A percentile compares a stretch with the other conserved stretches of the same genome.
These are phyloP conservation scores for Aethina tumida DNA, from an alignment of 1,140 invertebrate species.

Conservation along the genomic window DNA sequence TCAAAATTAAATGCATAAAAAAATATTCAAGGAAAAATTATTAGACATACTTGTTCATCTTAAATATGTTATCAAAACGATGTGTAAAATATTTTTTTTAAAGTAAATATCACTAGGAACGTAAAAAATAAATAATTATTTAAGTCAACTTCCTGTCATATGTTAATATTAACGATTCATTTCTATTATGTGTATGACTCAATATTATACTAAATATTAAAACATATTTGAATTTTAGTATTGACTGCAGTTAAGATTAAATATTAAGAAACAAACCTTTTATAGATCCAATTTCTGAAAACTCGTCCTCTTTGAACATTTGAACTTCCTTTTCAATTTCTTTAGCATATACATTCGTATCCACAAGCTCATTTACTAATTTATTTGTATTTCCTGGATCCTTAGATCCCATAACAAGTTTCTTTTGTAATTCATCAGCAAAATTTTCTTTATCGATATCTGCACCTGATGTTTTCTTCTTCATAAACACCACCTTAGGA, in stretches of 20 bases:
- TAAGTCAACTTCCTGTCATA: too few relatives aligned
- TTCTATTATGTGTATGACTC: too few relatives aligned
- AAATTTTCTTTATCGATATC: neutral
- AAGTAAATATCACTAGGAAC: too few relatives aligned
- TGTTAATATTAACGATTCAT: too few relatives aligned
- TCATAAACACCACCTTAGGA: conserved; percentile 18
- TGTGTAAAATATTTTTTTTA: too few relatives aligned
- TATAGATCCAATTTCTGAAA: neutral
- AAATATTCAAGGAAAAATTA: too few relatives aligned
- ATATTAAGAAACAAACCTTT: neutral
- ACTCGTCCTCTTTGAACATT: neutral
- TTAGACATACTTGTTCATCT: too few relatives aligned
- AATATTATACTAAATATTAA: too few relatives aligned
- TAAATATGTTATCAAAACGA: too few relatives aligned
- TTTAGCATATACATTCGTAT: too few relatives aligned
- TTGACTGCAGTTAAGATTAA: neutral
- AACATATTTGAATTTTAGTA: too few relatives aligned
- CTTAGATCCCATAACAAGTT: neutral
- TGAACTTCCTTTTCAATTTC: neutral
- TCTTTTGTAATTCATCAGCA: conserved; percentile 6
- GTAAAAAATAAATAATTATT: too few relatives aligned
- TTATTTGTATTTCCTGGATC: neutral
- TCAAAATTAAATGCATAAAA: conserved; percentile 1
- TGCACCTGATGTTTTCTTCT: conserved; percentile 5
- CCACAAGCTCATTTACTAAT: neutral